Conservation (phyloP, 1,140 invertebrate species). For the Drosophila triauraria region DNA sequence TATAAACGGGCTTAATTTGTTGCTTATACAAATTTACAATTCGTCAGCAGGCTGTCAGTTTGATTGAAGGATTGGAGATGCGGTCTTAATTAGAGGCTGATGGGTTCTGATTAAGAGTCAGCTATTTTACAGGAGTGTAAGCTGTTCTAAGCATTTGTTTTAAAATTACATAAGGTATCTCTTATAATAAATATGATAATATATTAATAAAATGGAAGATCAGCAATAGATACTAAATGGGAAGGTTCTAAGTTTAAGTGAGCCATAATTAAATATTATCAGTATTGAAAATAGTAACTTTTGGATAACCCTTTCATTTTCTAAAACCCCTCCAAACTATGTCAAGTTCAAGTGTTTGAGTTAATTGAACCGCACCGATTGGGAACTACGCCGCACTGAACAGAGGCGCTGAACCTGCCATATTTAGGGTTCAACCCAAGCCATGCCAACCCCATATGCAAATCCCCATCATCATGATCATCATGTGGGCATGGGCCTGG, state of each 20-base stretch:
- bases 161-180: too few species aligned
- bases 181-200: too few species aligned
- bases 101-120: too few species aligned
- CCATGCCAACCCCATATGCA: constrained; percentile 46
- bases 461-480: constrained; percentile 31
- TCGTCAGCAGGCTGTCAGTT: constrained; percentile 6
- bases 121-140: not conserved
- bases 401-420: constrained; percentile 18
- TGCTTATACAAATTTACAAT: constrained; percentile 18
- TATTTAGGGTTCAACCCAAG: constrained; percentile 50
- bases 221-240: not conserved
- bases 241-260: not conserved
- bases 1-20: constrained; percentile 16
- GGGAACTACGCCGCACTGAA: constrained; percentile 27
- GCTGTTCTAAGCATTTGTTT: too few species aligned
- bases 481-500: constrained; percentile 31
- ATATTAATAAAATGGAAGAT: too few species aligned
- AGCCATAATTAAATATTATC: not conserved
- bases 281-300: not conserved
- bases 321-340: constrained; percentile 5
- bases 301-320: not conserved
- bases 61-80: constrained; percentile 1
- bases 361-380: constrained; percentile 21
- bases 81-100: not conserved
- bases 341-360: constrained; percentile 59